Percentiles rank a stretch among this genome's conserved stretches.
Conservation (phyloP, 2,113 vertebrate genomes). For the Onychostoma macrolepis region DNA sequence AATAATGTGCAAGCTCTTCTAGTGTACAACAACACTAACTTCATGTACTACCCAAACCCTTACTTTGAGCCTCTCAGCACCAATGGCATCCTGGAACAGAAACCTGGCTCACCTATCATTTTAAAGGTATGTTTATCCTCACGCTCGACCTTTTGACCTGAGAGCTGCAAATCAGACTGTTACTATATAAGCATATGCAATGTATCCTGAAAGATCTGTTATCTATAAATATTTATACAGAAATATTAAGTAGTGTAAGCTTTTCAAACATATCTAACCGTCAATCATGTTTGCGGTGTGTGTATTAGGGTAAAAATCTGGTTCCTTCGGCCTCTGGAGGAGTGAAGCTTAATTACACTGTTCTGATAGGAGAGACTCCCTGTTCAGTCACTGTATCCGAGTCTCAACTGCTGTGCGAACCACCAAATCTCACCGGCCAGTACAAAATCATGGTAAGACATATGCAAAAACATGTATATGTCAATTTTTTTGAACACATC, state of each 20-base stretch:
- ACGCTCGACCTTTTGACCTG: not conserved
- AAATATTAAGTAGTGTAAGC: not conserved
- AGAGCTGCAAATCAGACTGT: not conserved
- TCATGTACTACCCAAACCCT: conserved; percentile 95
- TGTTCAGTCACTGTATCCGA: conserved; percentile 94
- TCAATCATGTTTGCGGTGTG: conserved; percentile 27
- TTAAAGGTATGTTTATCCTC: conserved; percentile 83
- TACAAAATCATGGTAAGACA: conserved; percentile 93
- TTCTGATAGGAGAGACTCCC: conserved; percentile 92
- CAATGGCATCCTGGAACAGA: conserved; percentile 89
- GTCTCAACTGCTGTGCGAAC: conserved; percentile 95
- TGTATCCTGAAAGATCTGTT: not conserved
- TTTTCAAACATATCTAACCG: not conserved
- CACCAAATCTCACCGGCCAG: conserved; percentile 91
- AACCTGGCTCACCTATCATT: conserved; percentile 95
- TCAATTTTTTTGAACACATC: not conserved
- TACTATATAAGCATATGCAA: not conserved
- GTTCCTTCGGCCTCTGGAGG: conserved; percentile 90
- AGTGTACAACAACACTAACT: conserved; percentile 96
- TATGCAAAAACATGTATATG: not conserved
- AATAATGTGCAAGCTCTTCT: conserved; percentile 95
- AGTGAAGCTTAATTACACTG: conserved; percentile 95
- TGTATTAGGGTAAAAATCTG: conserved; percentile 91
- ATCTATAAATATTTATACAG: not conserved
- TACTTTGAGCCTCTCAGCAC: conserved; percentile 92